Evolutionary conservation across 2,797 vertebrate species (phyloP).

Genomic region (Erethizon dorsatum): DNA sequence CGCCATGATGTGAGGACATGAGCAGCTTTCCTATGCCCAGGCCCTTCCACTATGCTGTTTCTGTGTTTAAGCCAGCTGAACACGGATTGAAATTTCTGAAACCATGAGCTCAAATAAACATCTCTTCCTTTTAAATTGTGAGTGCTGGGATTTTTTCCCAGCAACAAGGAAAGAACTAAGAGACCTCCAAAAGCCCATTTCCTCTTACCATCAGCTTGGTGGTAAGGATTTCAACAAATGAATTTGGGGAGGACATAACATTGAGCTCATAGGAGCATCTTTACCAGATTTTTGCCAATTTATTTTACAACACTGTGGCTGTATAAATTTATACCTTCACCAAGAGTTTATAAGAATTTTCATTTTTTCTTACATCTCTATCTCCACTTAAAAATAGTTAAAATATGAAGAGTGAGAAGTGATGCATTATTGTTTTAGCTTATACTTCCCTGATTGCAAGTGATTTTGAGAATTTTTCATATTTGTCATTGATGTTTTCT

Average conservation of each 20-base stretch:
- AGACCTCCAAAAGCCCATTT: neutral
- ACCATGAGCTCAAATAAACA: neutral
- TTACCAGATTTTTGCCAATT: neutral
- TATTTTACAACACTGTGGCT: neutral
- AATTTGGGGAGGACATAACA: neutral
- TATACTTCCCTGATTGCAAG: neutral
- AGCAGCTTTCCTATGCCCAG: neutral
- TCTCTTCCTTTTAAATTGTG: neutral
- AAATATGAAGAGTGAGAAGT: neutral
- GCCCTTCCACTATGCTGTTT: neutral
- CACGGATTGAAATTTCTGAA: neutral
- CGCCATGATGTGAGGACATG: neutral
- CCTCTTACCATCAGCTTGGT: neutral
- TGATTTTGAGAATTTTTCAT: neutral
- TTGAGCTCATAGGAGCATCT: neutral
- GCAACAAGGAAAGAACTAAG: neutral
- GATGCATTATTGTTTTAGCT: neutral
- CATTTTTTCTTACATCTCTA: neutral
- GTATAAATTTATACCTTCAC: neutral
- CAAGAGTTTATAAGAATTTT: conserved; percentile 47
- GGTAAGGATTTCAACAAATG: neutral
- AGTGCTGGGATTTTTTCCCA: neutral
- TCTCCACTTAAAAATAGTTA: neutral
- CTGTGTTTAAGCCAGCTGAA: neutral
- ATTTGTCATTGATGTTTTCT: neutral